These are phyloP conservation scores for Selenia dentaria DNA, from an alignment of 2,888 invertebrate genomes.

Conservation along the genomic window DNA sequence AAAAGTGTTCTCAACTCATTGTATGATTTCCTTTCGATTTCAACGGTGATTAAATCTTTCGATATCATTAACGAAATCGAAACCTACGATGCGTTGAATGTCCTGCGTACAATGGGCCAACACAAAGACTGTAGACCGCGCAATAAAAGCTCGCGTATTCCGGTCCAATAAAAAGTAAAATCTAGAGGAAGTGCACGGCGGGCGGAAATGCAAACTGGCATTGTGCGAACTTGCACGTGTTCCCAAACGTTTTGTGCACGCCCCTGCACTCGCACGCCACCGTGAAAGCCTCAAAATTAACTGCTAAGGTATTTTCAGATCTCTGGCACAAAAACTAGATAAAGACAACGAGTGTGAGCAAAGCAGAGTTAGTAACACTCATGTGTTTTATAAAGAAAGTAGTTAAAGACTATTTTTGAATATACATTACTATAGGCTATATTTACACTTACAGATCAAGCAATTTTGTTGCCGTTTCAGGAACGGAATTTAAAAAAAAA, in stretches of 20 bases:
- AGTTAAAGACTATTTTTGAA: no score
- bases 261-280: conserved; percentile 50
- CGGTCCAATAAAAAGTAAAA: conserved; percentile 77
- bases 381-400: no score
- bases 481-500: neutral
- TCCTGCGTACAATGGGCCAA: conserved; percentile 65
- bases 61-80: conserved; percentile 84
- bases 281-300: conserved; percentile 18
- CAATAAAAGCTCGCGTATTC: conserved; percentile 62
- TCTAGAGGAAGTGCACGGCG: conserved; percentile 80
- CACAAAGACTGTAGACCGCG: conserved; percentile 74
- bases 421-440: no score
- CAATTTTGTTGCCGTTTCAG: no score
- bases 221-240: conserved; percentile 83
- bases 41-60: conserved; percentile 69
- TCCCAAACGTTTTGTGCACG: conserved; percentile 76
- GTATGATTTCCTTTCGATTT: conserved; percentile 76
- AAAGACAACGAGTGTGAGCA: no score
- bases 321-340: neutral
- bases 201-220: conserved; percentile 83
- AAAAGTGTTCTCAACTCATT: conserved; percentile 36
- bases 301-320: conserved; percentile 17
- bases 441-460: no score
- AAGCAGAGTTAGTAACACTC: no score
- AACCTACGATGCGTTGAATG: conserved; percentile 81